These are phyloP conservation scores for Mus spretus DNA, from an alignment of 2,797 vertebrate species.

Conservation along the genomic window DNA sequence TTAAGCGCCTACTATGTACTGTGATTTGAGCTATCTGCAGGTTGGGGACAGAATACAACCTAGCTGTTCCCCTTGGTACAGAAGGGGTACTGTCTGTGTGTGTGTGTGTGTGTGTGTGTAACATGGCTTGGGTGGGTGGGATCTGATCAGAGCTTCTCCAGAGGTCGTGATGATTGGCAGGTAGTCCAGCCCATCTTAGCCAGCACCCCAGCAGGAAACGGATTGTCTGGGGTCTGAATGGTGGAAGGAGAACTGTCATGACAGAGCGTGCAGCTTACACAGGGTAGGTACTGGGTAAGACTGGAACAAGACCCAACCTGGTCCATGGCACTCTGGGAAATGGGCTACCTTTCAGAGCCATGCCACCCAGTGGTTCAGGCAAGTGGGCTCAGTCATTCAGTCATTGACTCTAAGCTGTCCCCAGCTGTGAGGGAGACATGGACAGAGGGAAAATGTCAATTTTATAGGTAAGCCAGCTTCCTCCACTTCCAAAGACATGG, in stretches of 20 bases:
- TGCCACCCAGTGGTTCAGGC: background rate
- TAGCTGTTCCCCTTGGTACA: background rate
- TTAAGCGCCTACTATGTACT: background rate
- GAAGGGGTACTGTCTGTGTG: background rate
- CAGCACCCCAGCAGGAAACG: background rate
- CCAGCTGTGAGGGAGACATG: too few relatives aligned
- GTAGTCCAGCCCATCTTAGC: background rate
- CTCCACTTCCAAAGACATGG: background rate
- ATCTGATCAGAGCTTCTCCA: background rate
- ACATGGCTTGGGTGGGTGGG: background rate
- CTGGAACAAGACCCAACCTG: background rate
- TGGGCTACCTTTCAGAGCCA: too few relatives aligned
- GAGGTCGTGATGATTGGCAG: rapidly evolving
- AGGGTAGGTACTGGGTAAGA: background rate
- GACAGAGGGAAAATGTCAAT: background rate
- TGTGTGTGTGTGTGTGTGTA: background rate
- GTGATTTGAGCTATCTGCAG: background rate
- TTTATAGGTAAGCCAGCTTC: background rate
- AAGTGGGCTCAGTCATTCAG: background rate
- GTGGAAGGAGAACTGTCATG: background rate
- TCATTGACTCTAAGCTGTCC: background rate
- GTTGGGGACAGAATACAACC: rapidly evolving
- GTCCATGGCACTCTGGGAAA: rapidly evolving
- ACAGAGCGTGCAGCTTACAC: background rate
- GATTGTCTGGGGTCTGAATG: background rate